Conservation (phyloP, 2,797 vertebrate species). For the Prionace glauca region DNA sequence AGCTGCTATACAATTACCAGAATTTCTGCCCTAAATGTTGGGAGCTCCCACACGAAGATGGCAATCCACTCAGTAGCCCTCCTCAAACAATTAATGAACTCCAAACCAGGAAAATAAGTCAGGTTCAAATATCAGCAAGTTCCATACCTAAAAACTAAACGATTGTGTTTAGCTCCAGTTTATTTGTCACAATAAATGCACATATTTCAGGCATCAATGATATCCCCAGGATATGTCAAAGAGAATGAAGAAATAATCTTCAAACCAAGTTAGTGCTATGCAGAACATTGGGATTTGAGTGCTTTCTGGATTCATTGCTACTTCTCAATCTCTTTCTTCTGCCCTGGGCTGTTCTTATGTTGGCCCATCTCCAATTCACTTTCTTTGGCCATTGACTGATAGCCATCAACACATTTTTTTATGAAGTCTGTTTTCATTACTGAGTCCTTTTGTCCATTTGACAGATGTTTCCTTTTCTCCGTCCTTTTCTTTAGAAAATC, state of each 20-base stretch:
- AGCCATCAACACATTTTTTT: no score
- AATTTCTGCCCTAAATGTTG: neutral
- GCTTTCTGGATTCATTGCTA: neutral
- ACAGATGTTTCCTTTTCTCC: neutral
- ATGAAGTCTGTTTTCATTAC: neutral
- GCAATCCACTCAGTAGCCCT: neutral
- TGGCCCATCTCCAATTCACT: neutral
- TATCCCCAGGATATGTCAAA: neutral
- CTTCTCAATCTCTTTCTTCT: neutral
- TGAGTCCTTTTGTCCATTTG: neutral
- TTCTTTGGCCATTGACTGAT: neutral
- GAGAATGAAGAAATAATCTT: neutral
- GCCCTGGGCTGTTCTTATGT: neutral
- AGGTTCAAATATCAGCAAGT: neutral
- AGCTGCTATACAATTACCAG: neutral
- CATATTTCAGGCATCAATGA: neutral
- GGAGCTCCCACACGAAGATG: neutral
- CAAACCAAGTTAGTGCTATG: neutral
- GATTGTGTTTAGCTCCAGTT: neutral
- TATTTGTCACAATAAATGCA: neutral
- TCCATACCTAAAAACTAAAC: neutral
- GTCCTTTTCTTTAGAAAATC: neutral
- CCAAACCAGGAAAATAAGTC: neutral
- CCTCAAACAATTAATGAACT: neutral
- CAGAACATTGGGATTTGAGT: neutral